Percentiles rank a stretch among this genome's conserved stretches.
Evolutionary conservation across 2,113 vertebrate species (phyloP).

Genomic region (Oreotrochilus melanogaster): DNA sequence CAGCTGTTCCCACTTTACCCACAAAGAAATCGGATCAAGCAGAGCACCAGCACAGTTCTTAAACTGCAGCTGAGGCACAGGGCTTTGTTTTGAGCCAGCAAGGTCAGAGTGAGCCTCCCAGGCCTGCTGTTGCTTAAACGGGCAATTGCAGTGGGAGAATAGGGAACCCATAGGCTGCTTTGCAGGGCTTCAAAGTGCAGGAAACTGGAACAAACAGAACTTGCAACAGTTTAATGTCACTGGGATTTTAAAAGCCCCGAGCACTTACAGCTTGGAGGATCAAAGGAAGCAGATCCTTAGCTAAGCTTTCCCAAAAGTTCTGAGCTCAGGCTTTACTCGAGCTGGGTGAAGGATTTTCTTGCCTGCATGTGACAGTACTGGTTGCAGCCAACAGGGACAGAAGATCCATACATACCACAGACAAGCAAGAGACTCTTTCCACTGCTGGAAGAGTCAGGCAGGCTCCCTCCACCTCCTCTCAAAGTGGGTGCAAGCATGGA

Average conservation of each 20-base stretch:
- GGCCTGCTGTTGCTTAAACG: background rate
- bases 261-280: background rate
- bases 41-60: background rate
- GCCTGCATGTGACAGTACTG: rapidly evolving
- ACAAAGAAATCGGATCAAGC: background rate
- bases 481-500: background rate
- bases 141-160: background rate
- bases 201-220: background rate
- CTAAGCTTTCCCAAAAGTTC: background rate
- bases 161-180: background rate
- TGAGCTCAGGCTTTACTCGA: background rate
- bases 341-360: background rate
- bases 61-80: background rate
- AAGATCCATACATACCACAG: background rate
- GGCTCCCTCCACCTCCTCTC: background rate
- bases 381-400: background rate
- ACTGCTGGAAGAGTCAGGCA: background rate
- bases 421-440: background rate
- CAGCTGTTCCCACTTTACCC: background rate
- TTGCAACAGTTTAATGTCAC: background rate
- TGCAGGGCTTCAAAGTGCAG: background rate
- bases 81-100: background rate
- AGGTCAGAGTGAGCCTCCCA: background rate
- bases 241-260: background rate
- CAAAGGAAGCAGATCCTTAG: background rate